A percentile compares a stretch with the other conserved stretches of the same genome.
These are phyloP conservation scores for Schizotus pectinicornis DNA, from an alignment of 2,888 invertebrate genomes.

Conservation along the genomic window DNA sequence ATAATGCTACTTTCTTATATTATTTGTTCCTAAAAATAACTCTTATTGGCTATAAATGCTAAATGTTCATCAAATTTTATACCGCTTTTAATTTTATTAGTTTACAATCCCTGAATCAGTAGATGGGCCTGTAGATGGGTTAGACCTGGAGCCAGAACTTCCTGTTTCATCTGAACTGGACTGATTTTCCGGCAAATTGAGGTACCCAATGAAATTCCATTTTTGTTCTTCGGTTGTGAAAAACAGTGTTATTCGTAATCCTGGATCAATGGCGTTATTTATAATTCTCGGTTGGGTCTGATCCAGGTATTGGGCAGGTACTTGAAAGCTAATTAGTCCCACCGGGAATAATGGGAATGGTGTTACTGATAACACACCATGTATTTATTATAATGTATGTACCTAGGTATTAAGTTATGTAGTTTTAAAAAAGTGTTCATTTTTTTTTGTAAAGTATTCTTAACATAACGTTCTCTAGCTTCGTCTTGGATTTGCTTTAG, in stretches of 20 bases:
- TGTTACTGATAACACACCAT: slow-evolving; percentile 13
- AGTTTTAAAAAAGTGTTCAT: too few species aligned
- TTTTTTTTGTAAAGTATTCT: too few species aligned
- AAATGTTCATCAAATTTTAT: too few species aligned
- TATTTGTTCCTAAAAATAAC: too few species aligned
- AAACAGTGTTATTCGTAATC: slow-evolving; percentile 10
- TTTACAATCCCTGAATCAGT: slow-evolving; percentile 15
- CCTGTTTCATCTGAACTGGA: slow-evolving; percentile 14
- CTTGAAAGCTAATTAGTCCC: slow-evolving; percentile 13
- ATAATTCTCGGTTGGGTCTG: slow-evolving; percentile 12
- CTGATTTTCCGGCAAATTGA: slow-evolving; percentile 16
- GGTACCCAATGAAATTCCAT: slow-evolving; percentile 12
- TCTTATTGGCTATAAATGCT: too few species aligned
- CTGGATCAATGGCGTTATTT: slow-evolving; percentile 12
- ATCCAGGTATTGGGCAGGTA: slow-evolving; percentile 14
- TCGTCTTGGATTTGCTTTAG: too few species aligned
- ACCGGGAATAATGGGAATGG: slow-evolving; percentile 10
- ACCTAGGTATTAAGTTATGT: too few species aligned
- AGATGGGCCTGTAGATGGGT: slow-evolving; percentile 13
- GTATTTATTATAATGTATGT: too few species aligned
- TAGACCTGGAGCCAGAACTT: slow-evolving; percentile 9
- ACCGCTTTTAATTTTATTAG: slow-evolving; percentile 18
- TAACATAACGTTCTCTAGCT: too few species aligned
- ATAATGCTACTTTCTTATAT: too few species aligned
- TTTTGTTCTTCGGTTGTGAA: slow-evolving; percentile 12